Evolutionary conservation across 2,888 invertebrate species (phyloP).

Genomic region (Argyra leucocephala): DNA sequence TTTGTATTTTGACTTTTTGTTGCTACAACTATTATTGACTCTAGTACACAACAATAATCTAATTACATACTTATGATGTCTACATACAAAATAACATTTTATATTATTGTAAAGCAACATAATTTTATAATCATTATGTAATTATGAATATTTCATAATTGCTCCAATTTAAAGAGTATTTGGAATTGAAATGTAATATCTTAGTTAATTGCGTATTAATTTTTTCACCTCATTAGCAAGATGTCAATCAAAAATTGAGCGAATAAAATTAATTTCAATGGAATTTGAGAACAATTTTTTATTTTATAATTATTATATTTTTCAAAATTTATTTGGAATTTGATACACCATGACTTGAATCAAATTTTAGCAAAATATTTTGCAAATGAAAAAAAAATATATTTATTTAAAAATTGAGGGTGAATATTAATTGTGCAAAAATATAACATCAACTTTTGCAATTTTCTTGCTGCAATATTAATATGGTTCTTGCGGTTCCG

Average conservation of each 20-base stretch:
- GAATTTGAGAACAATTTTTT: background rate
- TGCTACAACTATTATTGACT: no score
- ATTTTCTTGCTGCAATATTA: no score
- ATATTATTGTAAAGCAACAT: no score
- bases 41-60: no score
- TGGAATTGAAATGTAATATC: background rate
- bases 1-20: no score
- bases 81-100: no score
- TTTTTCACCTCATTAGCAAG: conserved; percentile 1
- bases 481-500: no score
- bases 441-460: no score
- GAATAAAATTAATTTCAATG: background rate
- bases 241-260: conserved; percentile 3
- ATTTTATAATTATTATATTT: background rate
- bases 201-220: background rate
- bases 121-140: background rate
- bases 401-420: background rate
- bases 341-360: background rate
- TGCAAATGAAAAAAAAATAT: background rate
- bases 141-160: background rate
- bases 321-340: no score
- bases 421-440: no score
- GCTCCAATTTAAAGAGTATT: background rate
- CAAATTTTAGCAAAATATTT: background rate
- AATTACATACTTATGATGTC: no score